Conservation (phyloP, 2,797 vertebrate genomes). For the Uromys caudimaculatus region DNA sequence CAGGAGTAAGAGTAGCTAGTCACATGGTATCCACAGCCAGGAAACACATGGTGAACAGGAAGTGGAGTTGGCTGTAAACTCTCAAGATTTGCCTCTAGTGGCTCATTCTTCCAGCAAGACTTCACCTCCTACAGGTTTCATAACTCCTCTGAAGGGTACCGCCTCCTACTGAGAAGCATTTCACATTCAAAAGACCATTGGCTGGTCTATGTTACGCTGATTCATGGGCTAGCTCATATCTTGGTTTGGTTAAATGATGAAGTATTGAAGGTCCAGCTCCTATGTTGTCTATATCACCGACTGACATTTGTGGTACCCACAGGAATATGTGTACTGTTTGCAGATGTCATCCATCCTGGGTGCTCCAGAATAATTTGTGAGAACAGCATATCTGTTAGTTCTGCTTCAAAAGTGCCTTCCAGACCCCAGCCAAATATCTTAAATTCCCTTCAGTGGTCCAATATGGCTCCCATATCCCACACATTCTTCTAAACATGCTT, state of each 20-base stretch:
- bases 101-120: neutral
- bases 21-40: neutral
- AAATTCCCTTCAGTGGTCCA: neutral
- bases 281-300: neutral
- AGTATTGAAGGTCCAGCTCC: neutral
- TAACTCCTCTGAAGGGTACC: neutral
- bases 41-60: neutral
- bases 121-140: neutral
- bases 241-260: neutral
- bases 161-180: neutral
- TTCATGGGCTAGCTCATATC: neutral
- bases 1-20: neutral
- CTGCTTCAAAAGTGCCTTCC: constrained; percentile 6
- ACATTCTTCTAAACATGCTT: constrained; percentile 51
- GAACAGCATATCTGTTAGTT: neutral
- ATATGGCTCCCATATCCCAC: constrained; percentile 9
- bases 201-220: neutral
- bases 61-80: neutral
- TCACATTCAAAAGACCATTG: neutral
- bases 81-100: neutral
- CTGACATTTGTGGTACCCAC: neutral
- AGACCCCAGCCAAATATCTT: neutral
- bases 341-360: neutral
- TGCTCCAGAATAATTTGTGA: neutral
- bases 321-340: neutral